phyloP scores from a whole-genome alignment of 2,113 vertebrate species.

The Thomomys bottae region DNA sequence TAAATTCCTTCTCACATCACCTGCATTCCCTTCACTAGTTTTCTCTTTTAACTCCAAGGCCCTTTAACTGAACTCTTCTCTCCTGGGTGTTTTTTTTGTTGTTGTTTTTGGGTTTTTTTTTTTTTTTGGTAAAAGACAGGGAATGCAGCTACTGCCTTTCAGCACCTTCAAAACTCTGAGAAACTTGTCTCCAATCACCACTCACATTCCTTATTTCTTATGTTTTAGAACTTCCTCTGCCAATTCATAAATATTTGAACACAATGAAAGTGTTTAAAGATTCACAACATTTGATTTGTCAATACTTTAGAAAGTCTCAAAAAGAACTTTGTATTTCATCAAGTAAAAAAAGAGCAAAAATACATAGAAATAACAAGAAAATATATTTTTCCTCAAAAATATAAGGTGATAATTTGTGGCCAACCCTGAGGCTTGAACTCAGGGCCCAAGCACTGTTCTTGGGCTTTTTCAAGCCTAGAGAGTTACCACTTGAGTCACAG shows the following conservation, averaged over 20 bases:
- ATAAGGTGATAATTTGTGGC: no score
- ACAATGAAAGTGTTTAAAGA: conserved; percentile 52
- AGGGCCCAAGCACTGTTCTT: no score
- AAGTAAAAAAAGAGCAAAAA: conserved; percentile 24
- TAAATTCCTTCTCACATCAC: not conserved
- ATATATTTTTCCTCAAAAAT: not conserved
- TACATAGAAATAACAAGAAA: not conserved
- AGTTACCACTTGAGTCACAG: no score
- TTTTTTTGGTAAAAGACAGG: conserved; percentile 9
- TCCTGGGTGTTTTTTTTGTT: no score
- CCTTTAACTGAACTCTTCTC: not conserved
- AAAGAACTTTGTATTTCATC: not conserved
- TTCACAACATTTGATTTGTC: conserved; percentile 47
- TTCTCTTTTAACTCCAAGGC: not conserved
- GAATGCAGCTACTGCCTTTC: not conserved
- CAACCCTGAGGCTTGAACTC: no score
- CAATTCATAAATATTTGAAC: conserved; percentile 61
- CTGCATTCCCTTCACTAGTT: not conserved
- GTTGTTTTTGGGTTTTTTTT: no score
- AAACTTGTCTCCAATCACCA: conserved; percentile 13
- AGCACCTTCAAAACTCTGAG: not conserved
- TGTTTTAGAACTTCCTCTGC: conserved; percentile 37
- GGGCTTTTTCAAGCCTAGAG: no score
- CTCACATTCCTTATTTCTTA: not conserved
- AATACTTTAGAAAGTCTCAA: conserved; percentile 11